Base-by-base conservation (phyloP, 2,113 vertebrate species). In the Cyanoramphus novaezelandiae region DNA sequence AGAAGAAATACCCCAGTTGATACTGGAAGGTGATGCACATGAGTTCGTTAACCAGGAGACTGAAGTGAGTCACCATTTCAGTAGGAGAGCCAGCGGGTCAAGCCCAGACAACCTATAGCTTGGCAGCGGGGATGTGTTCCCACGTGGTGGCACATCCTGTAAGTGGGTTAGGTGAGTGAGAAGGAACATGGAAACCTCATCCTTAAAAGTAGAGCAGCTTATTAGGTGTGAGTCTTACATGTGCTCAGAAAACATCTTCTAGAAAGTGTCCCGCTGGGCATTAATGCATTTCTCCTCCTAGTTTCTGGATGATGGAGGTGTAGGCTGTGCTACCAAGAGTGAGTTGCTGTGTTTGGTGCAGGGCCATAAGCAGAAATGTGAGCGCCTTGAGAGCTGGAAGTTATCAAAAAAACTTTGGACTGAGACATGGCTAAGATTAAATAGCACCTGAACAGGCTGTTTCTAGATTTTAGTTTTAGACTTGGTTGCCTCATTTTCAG, bases 41-140 rank as follows among this genome's bases (percentile, higher is more conserved):
- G 86, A 79, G 39, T 35, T 92, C 65, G 52, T 89, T 87, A 92
- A 62, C 27, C n/a, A 64, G 50, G 47, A 93, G 77, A 43, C 47
- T 95, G 69, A 65, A 76, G 57, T 87, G 94, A 95, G 65, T 95
- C 94, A 93, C 35, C 35, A 39, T 50, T 59, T 84, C 55, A 53
- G 46, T 3, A 84, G 83, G 35, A 93, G 21, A 85, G 75, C 74
- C 86, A 67, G 65, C 57, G 55, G 93, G 10, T 85, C 86, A 76
- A 91, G 89, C 89, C 86, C 63, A 90, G 68, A 53, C 86, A 94
- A 60, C 57, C 81, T 78, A 25, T 71, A 65, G 52, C 65, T 95
- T 89, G 91, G 71, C 92, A 93, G 71, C 5, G 17, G 63, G 82
- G 50, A 86, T 83, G 19, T 90, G 68, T 24, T 95, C 39, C 65